Base-by-base conservation (phyloP, 2,113 vertebrate genomes). In the Genyomyrus donnyi region DNA sequence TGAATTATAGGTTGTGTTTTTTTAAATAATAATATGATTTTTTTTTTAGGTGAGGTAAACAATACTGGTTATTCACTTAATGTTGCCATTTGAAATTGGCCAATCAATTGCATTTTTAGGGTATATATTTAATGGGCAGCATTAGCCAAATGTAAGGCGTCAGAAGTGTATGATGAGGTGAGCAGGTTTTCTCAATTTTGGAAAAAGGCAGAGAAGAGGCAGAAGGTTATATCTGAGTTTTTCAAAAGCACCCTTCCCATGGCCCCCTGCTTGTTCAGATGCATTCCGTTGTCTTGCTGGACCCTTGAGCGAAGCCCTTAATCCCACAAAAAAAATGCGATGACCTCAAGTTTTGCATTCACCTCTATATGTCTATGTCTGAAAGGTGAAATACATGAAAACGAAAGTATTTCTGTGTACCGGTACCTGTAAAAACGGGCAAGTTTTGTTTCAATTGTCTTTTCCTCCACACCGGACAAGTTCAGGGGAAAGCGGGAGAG, bases 381-480 rank as follows among this genome's bases (percentile, higher is more conserved):
- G 3, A 4, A 66, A 66, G 62, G 62, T 66, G 62, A 27, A 27
- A 70, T 70, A 13, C 10, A 27, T 9, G 3, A 11, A 11, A 66
- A 66, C 58, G 11, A 31, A 27, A 70, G n/a, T 4, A 70, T 13
- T 11, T 70, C 62, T 70, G 27, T 31, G n/a, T 31, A 31, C 62
- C 58, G 24, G n/a, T 66, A 9, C 7, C 21, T 62, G 24, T 62
- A 27, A 66, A 66, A 27, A 11, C 0, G 3, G 58, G 1, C 58
- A 27, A 66, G n/a, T 66, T 66, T 11, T 10, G 58, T 70, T 31
- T 70, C 62, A 90, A 90, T 93, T 93, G 90, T 39, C 88, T 90
- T 62, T 90, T 70, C 90, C 89, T 90, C 49, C 93, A 92, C 90
- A 94, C 93, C 94, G 95, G 93, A 94, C 93, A 93, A 90, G 92